phyloP scores from a whole-genome alignment of 1,140 invertebrate species.

The Macrocentrus cingulum region DNA sequence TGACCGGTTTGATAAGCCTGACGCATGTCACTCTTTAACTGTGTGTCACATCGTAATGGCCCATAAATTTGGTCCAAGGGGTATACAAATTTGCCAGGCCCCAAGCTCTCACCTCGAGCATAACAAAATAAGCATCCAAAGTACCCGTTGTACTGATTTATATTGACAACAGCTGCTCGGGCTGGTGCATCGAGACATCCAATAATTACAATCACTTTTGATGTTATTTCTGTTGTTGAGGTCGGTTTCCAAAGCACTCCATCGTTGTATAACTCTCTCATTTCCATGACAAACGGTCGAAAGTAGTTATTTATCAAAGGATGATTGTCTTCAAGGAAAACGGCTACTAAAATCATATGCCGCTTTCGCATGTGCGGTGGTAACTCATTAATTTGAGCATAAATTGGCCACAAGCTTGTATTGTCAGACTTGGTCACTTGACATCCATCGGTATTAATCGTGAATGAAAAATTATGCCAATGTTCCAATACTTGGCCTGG shows the following conservation, averaged over 20 bases:
- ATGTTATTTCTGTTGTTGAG: not conserved
- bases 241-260: slow-evolving; percentile 28
- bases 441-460: slow-evolving; percentile 22
- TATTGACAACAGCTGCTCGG: not conserved
- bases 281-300: slow-evolving; percentile 17
- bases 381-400: slow-evolving; percentile 26
- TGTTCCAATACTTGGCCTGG: no score
- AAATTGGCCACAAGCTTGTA: slow-evolving; percentile 20
- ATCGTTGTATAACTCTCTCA: slow-evolving; percentile 11
- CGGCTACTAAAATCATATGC: slow-evolving; percentile 28
- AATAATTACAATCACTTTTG: slow-evolving; percentile 16
- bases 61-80: not conserved
- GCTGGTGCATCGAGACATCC: slow-evolving; percentile 23
- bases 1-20: not conserved
- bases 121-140: slow-evolving; percentile 18
- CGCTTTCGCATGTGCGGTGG: slow-evolving; percentile 27
- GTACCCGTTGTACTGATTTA: slow-evolving; percentile 12
- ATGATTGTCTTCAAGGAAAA: slow-evolving; percentile 20
- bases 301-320: slow-evolving; percentile 15
- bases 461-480: slow-evolving; percentile 26
- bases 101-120: slow-evolving; percentile 3
- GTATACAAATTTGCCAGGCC: slow-evolving; percentile 8
- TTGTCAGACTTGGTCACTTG: slow-evolving; percentile 19
- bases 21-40: not conserved
- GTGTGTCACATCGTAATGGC: not conserved